Base-by-base conservation (phyloP, 1,140 invertebrate species). In the Temnothorax longispinosus region DNA sequence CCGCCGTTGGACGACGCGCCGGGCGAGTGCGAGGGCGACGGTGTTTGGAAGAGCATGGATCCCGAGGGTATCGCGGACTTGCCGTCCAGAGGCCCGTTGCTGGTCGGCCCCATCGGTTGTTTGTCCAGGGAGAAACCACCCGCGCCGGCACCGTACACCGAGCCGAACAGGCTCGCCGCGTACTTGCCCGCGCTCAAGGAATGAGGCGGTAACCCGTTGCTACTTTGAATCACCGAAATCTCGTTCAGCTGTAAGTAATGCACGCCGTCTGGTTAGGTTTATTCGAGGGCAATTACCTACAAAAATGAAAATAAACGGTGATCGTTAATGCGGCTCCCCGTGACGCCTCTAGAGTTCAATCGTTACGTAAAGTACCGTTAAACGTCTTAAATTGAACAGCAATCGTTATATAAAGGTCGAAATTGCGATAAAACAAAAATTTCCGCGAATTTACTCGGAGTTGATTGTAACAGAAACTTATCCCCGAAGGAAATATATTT, bases 151-250 rank as follows among this genome's bases (percentile, higher is more conserved):
- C 93, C 93, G 89, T 95, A 95, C 85, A 94, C 92, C 69, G 93
- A 94, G 47, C 94, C 94, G 64, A 94, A 95, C n/a, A 94, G 88
- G 27, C 94, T 95, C 4, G 95, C 94, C 10, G 95, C 94, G 92
- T 95, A 95, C 82, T 95, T 95, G 64, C 89, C 93, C 27, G 93
- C 91, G 87, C 90, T 88, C 67, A 94, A 92, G 56, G 93, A 93
- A 87, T 94, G 93, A n/a, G 91, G 88, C 60, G 93, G 93, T 76
- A 95, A 85, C 11, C 95, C 95, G 77, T 96, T 96, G 90, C 94
- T 95, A 87, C 94, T 95, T 91, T 97, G 96, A 54, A 97, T 97
- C 76, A 97, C 96, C 82, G 96, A 96, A 85, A 97, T 96, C 94
- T 97, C 96, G 93, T 97, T 97, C 94, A 97, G 94, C 95, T 97